phyloP scores from a whole-genome alignment of 2,797 vertebrate species.

The Chaunax sp. region DNA sequence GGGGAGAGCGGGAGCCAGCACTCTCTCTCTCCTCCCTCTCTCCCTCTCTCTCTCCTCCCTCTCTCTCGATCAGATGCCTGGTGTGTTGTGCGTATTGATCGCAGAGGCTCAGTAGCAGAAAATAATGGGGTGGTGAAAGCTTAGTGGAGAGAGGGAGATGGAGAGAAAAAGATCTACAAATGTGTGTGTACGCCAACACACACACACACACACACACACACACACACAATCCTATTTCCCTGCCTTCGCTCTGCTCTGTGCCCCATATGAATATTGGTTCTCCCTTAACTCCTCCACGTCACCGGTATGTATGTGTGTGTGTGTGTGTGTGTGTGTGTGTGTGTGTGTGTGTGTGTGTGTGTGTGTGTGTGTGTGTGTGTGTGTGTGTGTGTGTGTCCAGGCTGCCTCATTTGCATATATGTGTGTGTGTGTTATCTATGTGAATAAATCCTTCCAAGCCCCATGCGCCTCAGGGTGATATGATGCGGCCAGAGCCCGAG shows the following conservation, averaged over 20 bases:
- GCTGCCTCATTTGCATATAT: conserved; percentile 43
- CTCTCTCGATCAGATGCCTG: conserved; percentile 77
- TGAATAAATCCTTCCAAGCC: conserved; percentile 97
- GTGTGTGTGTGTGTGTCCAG: conserved; percentile 66
- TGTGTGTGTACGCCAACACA: conserved; percentile 18
- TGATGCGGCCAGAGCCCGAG: conserved; percentile 89
- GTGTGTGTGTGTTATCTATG: conserved; percentile 94
- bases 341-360: conserved; percentile 80
- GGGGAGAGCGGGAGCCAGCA: background rate
- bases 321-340: conserved; percentile 42
- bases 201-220: conserved; percentile 31
- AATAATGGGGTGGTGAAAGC: conserved; percentile 87
- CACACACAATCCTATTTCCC: conserved; percentile 47
- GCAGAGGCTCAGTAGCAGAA: conserved; percentile 88
- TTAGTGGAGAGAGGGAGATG: conserved; percentile 74
- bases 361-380: conserved; percentile 79
- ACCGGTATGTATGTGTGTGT: conserved; percentile 77
- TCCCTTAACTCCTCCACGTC: conserved; percentile 92
- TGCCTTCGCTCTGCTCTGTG: conserved; percentile 72
- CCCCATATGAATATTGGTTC: conserved; percentile 88
- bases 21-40: background rate
- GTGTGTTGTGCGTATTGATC: conserved; percentile 90
- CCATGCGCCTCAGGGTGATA: conserved; percentile 85
- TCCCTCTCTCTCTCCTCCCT: conserved; percentile 7
- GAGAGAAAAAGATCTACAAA: conserved; percentile 75